Evolutionary conservation across 2,797 vertebrate species (phyloP), one percentile per base, ranked within the genome.

Genomic region (Parambassis ranga): DNA sequence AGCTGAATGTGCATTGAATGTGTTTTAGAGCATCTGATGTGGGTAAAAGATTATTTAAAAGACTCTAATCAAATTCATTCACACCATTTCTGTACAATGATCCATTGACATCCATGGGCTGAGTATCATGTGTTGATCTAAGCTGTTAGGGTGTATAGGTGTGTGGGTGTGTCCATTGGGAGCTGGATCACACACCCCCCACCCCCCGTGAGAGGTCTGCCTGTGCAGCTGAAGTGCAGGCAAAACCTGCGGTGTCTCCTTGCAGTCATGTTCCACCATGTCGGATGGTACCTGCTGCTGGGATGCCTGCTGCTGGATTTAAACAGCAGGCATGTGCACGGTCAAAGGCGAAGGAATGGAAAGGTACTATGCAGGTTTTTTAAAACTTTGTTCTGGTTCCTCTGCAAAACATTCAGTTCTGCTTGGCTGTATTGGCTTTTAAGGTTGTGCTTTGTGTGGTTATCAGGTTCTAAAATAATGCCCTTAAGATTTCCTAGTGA

Each of bases 291-390:
- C 65, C 15, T 86, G 50, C 66, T 92, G 47, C 61, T 92, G 49
- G 88, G 82, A 48, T 84, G 81, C 47, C 60, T 91, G 61, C 11
- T 91, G 24, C 56, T 91, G 79, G 86, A 90, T 77, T 71, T 87
- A 64, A 58, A 81, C 16, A 74, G 71, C 44, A 31, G 62, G 38
- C 68, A 81, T 5, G 66, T 68, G 30, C 70, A 77, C 39, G 74
- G 76, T 53, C 78, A 79, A 47, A 80, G 79, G 55, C 65, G 10
- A 4, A 67, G 0, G 30, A 70, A 41, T 24, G 69, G 23, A 62
- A 71, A 89, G 89, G 89, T 90, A 90, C 51, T 35, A 20, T 14
- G 16, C 26, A 35, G 13, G 22, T 28, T 36, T 28, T 36, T 27
- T 46, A 9, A 4, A 7, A 10, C 38, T 48, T 27, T 37, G 11